Conservation (phyloP, 2,113 vertebrate genomes). For the Puffinus mauretanicus region DNA sequence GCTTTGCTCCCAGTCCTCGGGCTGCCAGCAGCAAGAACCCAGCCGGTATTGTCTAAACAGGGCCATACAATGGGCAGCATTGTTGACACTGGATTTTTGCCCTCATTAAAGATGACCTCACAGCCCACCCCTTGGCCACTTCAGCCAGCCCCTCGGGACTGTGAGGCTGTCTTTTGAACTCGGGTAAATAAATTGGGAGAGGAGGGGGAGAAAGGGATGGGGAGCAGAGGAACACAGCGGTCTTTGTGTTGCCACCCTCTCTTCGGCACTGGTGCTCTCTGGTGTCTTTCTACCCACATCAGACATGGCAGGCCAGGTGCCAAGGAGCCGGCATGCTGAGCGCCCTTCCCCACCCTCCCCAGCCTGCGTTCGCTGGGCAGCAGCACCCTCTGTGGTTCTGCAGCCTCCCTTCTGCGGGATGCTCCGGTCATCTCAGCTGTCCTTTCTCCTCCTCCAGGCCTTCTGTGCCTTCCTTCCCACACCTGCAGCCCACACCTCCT, state of each 20-base stretch:
- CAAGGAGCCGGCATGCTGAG: neutral
- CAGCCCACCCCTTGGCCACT: slow-evolving; percentile 62
- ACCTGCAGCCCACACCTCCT: neutral
- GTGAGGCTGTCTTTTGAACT: slow-evolving; percentile 64
- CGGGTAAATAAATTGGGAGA: slow-evolving; percentile 55
- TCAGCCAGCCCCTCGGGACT: slow-evolving; percentile 55
- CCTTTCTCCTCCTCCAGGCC: neutral
- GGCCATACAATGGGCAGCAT: slow-evolving; percentile 58
- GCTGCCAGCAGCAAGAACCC: slow-evolving; percentile 44
- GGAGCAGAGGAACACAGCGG: slow-evolving; percentile 27
- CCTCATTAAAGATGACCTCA: slow-evolving; percentile 66
- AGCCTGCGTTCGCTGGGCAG: neutral
- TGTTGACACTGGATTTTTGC: slow-evolving; percentile 64
- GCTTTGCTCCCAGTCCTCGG: neutral
- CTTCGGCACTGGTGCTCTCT: slow-evolving; percentile 30
- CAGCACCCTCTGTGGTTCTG: neutral
- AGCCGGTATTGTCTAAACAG: slow-evolving; percentile 53
- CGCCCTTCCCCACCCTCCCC: neutral
- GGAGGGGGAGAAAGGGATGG: slow-evolving; percentile 48
- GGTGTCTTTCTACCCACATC: slow-evolving; percentile 53
- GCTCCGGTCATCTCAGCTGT: neutral
- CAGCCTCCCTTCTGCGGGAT: neutral
- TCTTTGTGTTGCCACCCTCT: slow-evolving; percentile 57
- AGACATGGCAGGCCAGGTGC: slow-evolving; percentile 28
- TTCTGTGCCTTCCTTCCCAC: neutral